phyloP scores from a whole-genome alignment of 2,888 invertebrate species.

The Meta bourneti region DNA sequence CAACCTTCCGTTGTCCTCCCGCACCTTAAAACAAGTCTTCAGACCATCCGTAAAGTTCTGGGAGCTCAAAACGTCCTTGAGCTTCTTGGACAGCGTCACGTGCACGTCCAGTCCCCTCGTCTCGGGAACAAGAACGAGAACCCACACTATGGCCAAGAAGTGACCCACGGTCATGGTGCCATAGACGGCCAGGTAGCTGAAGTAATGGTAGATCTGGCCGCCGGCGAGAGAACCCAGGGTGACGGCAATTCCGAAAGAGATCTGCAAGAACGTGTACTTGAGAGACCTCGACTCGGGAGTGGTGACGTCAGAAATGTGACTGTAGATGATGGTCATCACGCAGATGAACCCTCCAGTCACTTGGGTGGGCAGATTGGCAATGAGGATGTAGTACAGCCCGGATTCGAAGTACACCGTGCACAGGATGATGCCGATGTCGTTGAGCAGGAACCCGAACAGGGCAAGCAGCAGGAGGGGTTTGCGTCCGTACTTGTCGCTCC shows the following conservation, averaged over 20 bases:
- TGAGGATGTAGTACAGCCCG: conserved; percentile 51
- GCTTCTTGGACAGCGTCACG: conserved; percentile 30
- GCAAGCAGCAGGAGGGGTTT: conserved; percentile 70
- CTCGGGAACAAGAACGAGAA: conserved; percentile 49
- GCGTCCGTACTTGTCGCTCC: conserved; percentile 77
- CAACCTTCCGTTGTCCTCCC: conserved; percentile 59
- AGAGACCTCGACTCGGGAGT: conserved; percentile 53
- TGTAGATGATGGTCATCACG: conserved; percentile 65
- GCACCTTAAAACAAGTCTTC: conserved; percentile 41
- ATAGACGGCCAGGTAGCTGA: conserved; percentile 45
- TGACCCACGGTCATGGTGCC: conserved; percentile 38
- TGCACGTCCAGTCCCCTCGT: conserved; percentile 46
- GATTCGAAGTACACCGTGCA: conserved; percentile 58
- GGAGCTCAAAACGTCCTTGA: conserved; percentile 50
- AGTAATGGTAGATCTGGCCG: conserved; percentile 55
- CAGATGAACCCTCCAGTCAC: conserved; percentile 63
- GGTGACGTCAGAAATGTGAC: conserved; percentile 68
- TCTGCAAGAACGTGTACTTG: conserved; percentile 61
- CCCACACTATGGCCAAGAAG: conserved; percentile 53
- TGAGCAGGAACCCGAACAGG: conserved; percentile 55
- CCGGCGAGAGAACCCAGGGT: conserved; percentile 79
- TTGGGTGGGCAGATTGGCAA: conserved; percentile 48
- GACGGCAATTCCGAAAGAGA: conserved; percentile 86
- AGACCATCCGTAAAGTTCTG: conserved; percentile 65
- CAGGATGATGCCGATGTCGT: conserved; percentile 63